Base-by-base conservation (phyloP, 1,140 invertebrate species). In the Meloidogyne floridensis region DNA sequence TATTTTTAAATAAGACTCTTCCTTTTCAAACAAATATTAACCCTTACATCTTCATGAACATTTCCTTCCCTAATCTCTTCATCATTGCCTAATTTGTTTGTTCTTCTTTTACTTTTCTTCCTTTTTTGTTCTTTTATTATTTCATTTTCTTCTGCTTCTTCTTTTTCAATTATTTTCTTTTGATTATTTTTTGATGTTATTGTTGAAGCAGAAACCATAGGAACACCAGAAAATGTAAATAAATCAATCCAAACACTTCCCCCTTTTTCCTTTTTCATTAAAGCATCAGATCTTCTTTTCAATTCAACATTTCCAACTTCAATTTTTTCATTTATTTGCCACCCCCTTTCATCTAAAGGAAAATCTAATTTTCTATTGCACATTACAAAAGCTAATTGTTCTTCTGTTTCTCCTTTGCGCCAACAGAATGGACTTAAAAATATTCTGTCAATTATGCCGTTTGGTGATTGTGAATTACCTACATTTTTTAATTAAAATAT, bases 341-440 rank as follows among this genome's bases (percentile, higher is more conserved):
- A 65, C 2, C 59, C 59, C 7, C 59, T 65, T n/a, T 65, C 59
- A 65, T 65, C 59, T 65, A 65, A 65, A 65, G 59, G 59, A 65
- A 65, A 65, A n/a, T 65, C 59, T 65, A 65, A 65, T 65, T 65
- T 65, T 65, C 59, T 65, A 6, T 65, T 65, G n/a, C 59, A 65
- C 59, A 65, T 65, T 65, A 65, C 59, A 65, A 65, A 65, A 65
- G 15, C 59, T 65, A 65, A 65, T 65, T 65, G 59, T 65, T 65
- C 32, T 32, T 32, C 59, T n/a, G 59, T 65, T 65, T 65, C n/a
- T 65, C 59, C 59, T 65, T 65, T 65, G 7, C 59, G 15, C 59
- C 59, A 65, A 65, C 59, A 65, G n/a, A 65, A 65, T 65, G 59
- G 59, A 65, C 59, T 65, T 65, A n/a, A n/a, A 65, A 65, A 65